Evolutionary conservation across 2,888 invertebrate genomes (phyloP), one percentile per base, ranked within the genome.

Genomic region (Caenorhabditis sinica): DNA sequence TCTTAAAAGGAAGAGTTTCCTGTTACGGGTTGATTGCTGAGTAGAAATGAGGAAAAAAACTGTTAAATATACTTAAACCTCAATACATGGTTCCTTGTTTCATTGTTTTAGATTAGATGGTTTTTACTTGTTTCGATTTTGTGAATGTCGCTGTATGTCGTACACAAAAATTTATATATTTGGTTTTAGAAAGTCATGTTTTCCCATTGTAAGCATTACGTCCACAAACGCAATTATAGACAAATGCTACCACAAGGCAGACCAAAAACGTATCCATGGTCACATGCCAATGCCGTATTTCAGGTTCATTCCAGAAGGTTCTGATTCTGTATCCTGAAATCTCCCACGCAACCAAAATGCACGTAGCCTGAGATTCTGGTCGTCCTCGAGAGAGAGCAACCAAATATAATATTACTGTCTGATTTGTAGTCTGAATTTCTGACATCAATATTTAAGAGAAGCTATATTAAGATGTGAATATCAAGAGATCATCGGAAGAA

Each of bases 301-400:
- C 20, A 63, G 63, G 11, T 28, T 1, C 25, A 51, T 33, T 58
- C 60, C 60, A 36, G 60, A 63, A 63, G 63, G 25, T 63, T 63
- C 36, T 36, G 61, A 61, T 20, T 61, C 13, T 13, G 13, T 20
- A 49, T 20, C 20, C 20, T 40, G 20, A 49, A n/a, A 20, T n/a
- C 30, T 28, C 65, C 45, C 45, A 45, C 65, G 63, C 63, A 63
- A 28, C 30, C 43, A 11, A 45, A 65, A 28, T 45, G 65, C 65
- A 65, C 65, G 65, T 65, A 45, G 45, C n/a, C 28, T 65, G 45
- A 65, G 45, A 45, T 25, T 49, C 43, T n/a, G 8, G 25, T 1
- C n/a, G 25, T 45, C 43, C 8, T 28, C 9, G 2, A 1, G 8
- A 1, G 13, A 25, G 25, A 30, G 45, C 28, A 15, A 40, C 40